Evolutionary conservation across 2,888 invertebrate genomes (phyloP).

Genomic region (Zeuzera pyrina): DNA sequence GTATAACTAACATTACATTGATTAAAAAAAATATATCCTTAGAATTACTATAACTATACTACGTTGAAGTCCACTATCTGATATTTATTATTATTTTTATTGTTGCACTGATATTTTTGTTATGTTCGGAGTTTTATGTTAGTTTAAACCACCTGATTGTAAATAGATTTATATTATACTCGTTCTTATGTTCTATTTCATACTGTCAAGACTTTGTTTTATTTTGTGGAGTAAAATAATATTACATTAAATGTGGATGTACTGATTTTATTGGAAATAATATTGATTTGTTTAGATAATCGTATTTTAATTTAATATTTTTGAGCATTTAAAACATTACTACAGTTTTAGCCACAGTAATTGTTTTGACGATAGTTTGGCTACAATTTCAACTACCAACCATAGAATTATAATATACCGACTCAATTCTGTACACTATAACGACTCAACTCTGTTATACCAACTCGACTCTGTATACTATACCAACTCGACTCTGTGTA

Average conservation of each 20-base stretch:
- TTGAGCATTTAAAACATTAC: too few species aligned
- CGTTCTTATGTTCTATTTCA: slow-evolving; percentile 57
- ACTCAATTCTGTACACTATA: too few species aligned
- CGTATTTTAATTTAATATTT: too few species aligned
- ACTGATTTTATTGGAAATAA: slow-evolving; percentile 72
- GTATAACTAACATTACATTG: slow-evolving; percentile 58
- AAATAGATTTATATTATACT: slow-evolving; percentile 60
- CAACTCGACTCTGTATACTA: too few species aligned
- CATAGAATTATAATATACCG: too few species aligned
- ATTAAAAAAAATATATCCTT: slow-evolving; percentile 41
- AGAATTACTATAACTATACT: slow-evolving; percentile 62
- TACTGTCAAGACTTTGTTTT: slow-evolving; percentile 61
- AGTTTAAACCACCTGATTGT: slow-evolving; percentile 65
- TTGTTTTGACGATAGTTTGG: too few species aligned
- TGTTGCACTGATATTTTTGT: slow-evolving; percentile 71
- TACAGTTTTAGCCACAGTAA: too few species aligned
- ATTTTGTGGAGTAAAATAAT: slow-evolving; percentile 52
- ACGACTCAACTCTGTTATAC: too few species aligned
- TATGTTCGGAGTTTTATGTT: slow-evolving; percentile 68
- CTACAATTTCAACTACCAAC: too few species aligned
- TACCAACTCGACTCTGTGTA: too few species aligned
- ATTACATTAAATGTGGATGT: slow-evolving; percentile 67
- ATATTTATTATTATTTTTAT: slow-evolving; percentile 68
- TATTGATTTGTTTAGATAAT: slow-evolving; percentile 69
- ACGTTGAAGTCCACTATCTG: slow-evolving; percentile 65